Base-by-base conservation (phyloP, 2,888 invertebrate genomes). In the Lycaena phlaeas region DNA sequence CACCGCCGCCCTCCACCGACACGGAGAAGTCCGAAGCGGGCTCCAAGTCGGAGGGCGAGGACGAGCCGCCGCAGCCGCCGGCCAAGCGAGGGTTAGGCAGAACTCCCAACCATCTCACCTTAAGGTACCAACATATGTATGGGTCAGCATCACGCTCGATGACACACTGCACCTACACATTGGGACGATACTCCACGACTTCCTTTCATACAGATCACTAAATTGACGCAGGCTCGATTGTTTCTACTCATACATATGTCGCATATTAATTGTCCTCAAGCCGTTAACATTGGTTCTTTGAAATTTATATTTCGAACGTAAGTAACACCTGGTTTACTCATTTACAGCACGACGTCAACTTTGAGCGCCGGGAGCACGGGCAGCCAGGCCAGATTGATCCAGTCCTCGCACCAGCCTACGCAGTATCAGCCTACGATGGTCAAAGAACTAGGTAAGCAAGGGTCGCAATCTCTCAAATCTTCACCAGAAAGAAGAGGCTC, bases 281-380 rank as follows among this genome's bases (percentile, higher is more conserved):
- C 27, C 27, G 36, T 31, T 39, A 28, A 43, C 26, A 6, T 14
- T 15, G 22, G 25, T n/a, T n/a, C n/a, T n/a, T n/a, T 17, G 4
- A 25, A 31, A 9, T 39, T 29, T 47, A 44, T 27, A 30, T 37
- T 31, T 4, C 30, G 15, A 15, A 39, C 11, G 4, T 31, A n/a
- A 11, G 30, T 39, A 14, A 39, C 30, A 15, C 22, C 30, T 5
- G 2, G 1, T 9, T 10, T 26, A 14, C 5, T 14, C 27, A 44
- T 56, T 85, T 78, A 61, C 86, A 95, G 95, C 86, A 96, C 96
- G 64, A 95, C 96, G 57, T 96, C 96, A 61, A 96, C 96, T 49
- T 87, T 96, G 68, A 96, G 95, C 58, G 95, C 95, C 46, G 95
- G 96, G 66, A 96, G 95, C 79, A 95, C 95, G 39, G 94, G 96